Conservation (phyloP, 2,888 invertebrate species). For the Masnerella sp. region DNA sequence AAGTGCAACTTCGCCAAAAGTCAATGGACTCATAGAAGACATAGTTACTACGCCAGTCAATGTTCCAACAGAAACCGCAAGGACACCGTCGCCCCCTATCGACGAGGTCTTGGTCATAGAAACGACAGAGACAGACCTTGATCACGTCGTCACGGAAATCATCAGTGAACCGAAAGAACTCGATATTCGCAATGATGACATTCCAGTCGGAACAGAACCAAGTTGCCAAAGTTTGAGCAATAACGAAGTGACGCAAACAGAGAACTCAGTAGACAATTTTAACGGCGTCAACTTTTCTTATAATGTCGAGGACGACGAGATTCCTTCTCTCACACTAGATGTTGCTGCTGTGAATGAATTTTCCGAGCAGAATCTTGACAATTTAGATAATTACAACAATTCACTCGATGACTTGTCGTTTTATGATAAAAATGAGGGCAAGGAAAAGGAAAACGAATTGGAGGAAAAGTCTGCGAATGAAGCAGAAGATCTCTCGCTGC, state of each 20-base stretch:
- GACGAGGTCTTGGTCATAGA: conserved; percentile 72
- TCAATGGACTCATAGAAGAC: conserved; percentile 67
- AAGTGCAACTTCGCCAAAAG: conserved; percentile 67
- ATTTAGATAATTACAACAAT: conserved; percentile 70
- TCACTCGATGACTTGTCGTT: conserved; percentile 16
- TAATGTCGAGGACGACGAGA: conserved; percentile 69
- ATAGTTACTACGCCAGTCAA: conserved; percentile 28
- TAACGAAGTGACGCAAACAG: too few species aligned
- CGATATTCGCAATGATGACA: not conserved
- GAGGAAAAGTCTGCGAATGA: not conserved
- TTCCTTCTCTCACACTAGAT: conserved; percentile 71
- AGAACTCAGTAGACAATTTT: conserved; percentile 1
- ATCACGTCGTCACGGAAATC: not conserved
- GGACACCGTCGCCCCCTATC: conserved; percentile 11
- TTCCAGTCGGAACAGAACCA: not conserved
- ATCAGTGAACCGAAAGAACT: not conserved
- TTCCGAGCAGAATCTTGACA: conserved; percentile 64
- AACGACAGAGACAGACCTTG: conserved; percentile 62
- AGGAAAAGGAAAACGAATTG: not conserved
- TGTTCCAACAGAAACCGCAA: not conserved
- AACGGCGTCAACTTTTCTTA: conserved; percentile 15
- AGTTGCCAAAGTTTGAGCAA: too few species aligned
- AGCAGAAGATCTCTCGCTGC: not conserved
- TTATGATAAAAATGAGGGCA: not conserved
- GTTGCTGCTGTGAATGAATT: conserved; percentile 46